Evolutionary conservation across 2,113 vertebrate genomes (phyloP).

Genomic region (Aythya baeri): DNA sequence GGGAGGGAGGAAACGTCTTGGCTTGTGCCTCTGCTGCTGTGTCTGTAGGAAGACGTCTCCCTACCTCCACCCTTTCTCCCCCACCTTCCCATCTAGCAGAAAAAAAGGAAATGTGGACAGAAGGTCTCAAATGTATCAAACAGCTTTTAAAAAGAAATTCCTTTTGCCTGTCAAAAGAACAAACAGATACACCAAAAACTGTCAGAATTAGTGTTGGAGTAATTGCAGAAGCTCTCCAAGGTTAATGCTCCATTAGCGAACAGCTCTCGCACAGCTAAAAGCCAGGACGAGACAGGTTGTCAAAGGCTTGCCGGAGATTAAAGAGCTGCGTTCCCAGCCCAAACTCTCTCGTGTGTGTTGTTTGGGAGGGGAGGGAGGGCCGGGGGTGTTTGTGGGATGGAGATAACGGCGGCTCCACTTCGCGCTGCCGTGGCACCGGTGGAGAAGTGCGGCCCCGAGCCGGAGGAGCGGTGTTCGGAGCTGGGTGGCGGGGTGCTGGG

Average conservation of each 20-base stretch:
- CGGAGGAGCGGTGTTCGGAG: background rate
- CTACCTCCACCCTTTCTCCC: background rate
- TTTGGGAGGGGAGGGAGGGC: background rate
- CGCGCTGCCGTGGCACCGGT: background rate
- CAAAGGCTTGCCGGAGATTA: constrained; percentile 76
- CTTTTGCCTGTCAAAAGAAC: constrained; percentile 60
- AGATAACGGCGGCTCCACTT: background rate
- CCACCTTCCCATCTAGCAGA: background rate
- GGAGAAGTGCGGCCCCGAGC: accelerated
- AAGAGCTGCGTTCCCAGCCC: constrained; percentile 66
- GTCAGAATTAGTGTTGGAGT: constrained; percentile 63
- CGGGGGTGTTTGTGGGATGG: background rate
- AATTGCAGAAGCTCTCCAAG: constrained; percentile 74
- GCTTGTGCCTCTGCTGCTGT: background rate
- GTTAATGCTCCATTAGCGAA: constrained; percentile 77
- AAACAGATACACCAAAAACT: constrained; percentile 47
- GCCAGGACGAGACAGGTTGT: constrained; percentile 75
- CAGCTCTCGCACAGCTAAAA: constrained; percentile 69
- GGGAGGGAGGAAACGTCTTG: background rate
- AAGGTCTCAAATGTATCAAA: constrained; percentile 71
- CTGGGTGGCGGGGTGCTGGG: accelerated
- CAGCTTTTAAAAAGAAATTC: constrained; percentile 66
- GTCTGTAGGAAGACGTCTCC: background rate
- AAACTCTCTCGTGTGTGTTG: constrained; percentile 57
- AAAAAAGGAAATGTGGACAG: constrained; percentile 21